These are phyloP conservation scores for Synanthedon tipuliformis DNA, from an alignment of 2,888 invertebrate genomes.

Conservation along the genomic window DNA sequence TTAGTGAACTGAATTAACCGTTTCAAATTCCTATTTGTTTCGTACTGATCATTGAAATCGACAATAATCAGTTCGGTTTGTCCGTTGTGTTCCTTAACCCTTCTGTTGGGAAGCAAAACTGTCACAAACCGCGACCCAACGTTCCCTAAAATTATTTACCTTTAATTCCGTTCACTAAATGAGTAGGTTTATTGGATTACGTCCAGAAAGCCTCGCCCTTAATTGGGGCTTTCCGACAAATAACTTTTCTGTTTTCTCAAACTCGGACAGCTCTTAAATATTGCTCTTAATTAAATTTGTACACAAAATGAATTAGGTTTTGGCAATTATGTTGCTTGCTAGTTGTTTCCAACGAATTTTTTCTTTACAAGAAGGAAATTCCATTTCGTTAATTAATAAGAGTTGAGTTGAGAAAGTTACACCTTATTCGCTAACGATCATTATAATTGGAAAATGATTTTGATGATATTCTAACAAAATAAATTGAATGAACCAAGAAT, in stretches of 20 bases:
- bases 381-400: constrained; percentile 11
- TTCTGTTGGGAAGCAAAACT: constrained; percentile 19
- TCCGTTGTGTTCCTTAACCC: constrained; percentile 19
- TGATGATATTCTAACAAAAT: not conserved
- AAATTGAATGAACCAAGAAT: constrained; percentile 11
- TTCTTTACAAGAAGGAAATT: not conserved
- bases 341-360: constrained; percentile 3
- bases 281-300: constrained; percentile 59
- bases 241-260: constrained; percentile 67
- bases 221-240: constrained; percentile 67
- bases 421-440: not conserved
- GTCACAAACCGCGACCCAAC: constrained; percentile 24
- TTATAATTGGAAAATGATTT: constrained; percentile 3
- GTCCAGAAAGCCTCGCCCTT: constrained; percentile 65
- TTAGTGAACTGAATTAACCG: not conserved
- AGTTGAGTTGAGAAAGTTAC: constrained; percentile 16
- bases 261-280: constrained; percentile 62
- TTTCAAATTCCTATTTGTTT: constrained; percentile 24
- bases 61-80: constrained; percentile 14
- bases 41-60: constrained; percentile 28
- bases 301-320: constrained; percentile 38
- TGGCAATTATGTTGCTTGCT: constrained; percentile 10
- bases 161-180: constrained; percentile 64
- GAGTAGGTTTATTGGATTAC: constrained; percentile 69
- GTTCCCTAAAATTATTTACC: constrained; percentile 61